Conservation (phyloP, 2,888 invertebrate species). For the Heterodera filipjevi region DNA sequence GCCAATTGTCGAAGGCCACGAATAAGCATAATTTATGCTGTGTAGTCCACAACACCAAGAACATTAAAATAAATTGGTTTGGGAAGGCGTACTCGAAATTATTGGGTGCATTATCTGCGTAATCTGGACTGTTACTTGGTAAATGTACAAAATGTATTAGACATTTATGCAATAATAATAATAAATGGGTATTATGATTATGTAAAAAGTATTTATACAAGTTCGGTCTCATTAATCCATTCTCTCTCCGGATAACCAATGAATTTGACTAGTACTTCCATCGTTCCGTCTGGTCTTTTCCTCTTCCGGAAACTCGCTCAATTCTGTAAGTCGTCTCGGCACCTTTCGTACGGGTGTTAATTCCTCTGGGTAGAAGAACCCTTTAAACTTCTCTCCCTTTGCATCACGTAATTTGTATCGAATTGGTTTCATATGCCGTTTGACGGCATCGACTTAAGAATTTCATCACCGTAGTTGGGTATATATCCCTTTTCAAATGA, state of each 20-base stretch:
- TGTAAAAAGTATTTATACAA: constrained; percentile 9
- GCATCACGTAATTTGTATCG: constrained; percentile 15
- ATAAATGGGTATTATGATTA: neutral
- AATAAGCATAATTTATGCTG: constrained; percentile 20
- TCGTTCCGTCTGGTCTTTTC: neutral
- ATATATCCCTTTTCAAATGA: constrained; percentile 17
- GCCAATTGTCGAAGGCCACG: constrained; percentile 15
- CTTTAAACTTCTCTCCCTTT: constrained; percentile 18
- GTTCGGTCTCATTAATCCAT: constrained; percentile 21
- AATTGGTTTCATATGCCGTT: neutral
- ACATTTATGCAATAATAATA: neutral
- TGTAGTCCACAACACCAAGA: constrained; percentile 20
- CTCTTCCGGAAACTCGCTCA: constrained; percentile 2
- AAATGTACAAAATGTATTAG: constrained; percentile 26
- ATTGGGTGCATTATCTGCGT: constrained; percentile 14
- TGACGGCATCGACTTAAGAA: constrained; percentile 5
- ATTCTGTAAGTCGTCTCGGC: constrained; percentile 14
- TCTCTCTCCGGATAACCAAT: constrained; percentile 22
- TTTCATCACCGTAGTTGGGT: constrained; percentile 18
- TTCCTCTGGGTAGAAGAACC: constrained; percentile 5
- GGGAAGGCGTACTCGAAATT: constrained; percentile 24
- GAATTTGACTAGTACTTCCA: constrained; percentile 22
- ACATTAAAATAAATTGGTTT: constrained; percentile 21
- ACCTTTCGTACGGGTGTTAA: neutral
- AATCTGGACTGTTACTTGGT: constrained; percentile 19